Evolutionary conservation across 2,888 invertebrate species (phyloP), one percentile per base, ranked within the genome.

Genomic region (Heliothis peltigera): DNA sequence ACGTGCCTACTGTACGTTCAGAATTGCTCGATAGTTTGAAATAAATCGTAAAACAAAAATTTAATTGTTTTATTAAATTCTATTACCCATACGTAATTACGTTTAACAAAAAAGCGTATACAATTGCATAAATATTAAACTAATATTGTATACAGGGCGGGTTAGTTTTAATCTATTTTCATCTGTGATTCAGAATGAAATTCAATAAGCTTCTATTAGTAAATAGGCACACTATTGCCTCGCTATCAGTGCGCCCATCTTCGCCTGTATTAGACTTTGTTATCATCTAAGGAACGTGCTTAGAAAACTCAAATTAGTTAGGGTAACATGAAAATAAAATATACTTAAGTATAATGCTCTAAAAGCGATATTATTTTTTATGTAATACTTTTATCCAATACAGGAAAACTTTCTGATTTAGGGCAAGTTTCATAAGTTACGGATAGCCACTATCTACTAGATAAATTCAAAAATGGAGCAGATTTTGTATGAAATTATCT

Each of bases 231-330:
- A 17, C 46, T 17, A 28, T 25, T 18, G 55, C 55, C 56, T 64
- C 58, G 67, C 79, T 80, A 71, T 79, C 68, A 73, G 35, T 74
- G 57, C 17, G 51, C 32, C 79, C 69, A 56, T 64, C 62, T 77
- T 73, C 51, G 61, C 64, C 70, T 74, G 67, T 81, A 84, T 85
- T 83, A 84, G 79, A 77, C 78, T 81, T 81, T 82, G 83, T 82
- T 85, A 85, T 85, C 83, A 81, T 80, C 70, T 77, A 75, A 80
- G 64, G 66, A 66, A 86, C 86, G 87, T 87, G 87, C 84, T 83
- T 82, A 73, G 86, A 81, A 85, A 84, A 82, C 82, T 80, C 76
- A 84, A 78, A 72, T 76, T 69, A 71, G 66, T 66, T 59, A 56
- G 80, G 61, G 75, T 81, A 75, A 70, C 65, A 72, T 66, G 49